These are phyloP conservation scores for Erpornis zantholeuca DNA, from an alignment of 2,113 vertebrate genomes.

Conservation along the genomic window DNA sequence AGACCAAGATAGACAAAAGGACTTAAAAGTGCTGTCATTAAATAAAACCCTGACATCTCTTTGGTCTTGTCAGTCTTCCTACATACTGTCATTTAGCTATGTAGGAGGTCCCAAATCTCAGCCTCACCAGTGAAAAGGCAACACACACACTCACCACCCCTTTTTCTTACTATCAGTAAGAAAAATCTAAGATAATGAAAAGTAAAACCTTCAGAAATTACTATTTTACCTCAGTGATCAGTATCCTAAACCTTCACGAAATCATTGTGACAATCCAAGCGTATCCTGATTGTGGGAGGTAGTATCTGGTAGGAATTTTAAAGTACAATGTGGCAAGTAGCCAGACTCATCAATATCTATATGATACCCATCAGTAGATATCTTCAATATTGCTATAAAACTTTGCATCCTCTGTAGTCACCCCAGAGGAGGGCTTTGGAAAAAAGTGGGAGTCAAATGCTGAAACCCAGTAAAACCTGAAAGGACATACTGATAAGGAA, in stretches of 20 bases:
- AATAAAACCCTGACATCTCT: background rate
- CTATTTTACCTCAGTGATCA: background rate
- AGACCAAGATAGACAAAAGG: background rate
- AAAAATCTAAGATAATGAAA: background rate
- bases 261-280: background rate
- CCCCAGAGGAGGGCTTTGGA: background rate
- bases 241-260: background rate
- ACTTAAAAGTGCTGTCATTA: background rate
- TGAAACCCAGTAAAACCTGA: background rate
- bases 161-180: background rate
- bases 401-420: background rate
- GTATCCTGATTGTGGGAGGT: background rate
- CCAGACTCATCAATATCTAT: background rate
- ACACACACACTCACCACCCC: fast-evolving
- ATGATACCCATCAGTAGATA: background rate
- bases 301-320: background rate
- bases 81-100: background rate
- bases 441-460: background rate
- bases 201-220: background rate
- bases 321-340: background rate
- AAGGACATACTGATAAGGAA: background rate
- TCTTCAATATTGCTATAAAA: background rate
- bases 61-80: background rate
- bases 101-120: background rate
- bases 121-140: background rate